Conservation (phyloP, 2,797 vertebrate species). For the Sphaeramia orbicularis region DNA sequence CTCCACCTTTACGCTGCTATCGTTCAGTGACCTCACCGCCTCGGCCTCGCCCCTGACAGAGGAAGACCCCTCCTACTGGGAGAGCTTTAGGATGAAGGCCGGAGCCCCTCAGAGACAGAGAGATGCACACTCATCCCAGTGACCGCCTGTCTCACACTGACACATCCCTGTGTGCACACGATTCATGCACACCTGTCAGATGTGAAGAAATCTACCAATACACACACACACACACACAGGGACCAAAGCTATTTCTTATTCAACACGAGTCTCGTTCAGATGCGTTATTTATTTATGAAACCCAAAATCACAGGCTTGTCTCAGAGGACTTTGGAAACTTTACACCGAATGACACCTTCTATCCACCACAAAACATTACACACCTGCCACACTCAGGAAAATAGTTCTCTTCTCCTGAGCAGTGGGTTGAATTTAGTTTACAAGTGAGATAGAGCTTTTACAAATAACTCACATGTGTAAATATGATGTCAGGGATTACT, state of each 20-base stretch:
- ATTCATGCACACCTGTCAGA: constrained; percentile 26
- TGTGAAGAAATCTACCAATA: constrained; percentile 33
- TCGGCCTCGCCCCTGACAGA: constrained; percentile 88
- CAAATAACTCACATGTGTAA: too few relatives aligned
- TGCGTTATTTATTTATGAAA: too few relatives aligned
- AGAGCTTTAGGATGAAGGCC: constrained; percentile 89
- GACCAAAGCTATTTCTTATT: constrained; percentile 53
- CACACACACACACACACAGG: too few relatives aligned
- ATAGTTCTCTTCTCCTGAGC: too few relatives aligned
- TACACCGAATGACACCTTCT: constrained; percentile 22
- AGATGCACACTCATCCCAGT: constrained; percentile 49
- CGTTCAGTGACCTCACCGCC: constrained; percentile 89
- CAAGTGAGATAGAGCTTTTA: too few relatives aligned
- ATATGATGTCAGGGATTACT: too few relatives aligned
- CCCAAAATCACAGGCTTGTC: constrained; percentile 37
- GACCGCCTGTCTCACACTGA: constrained; percentile 41
- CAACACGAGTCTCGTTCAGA: constrained; percentile 32
- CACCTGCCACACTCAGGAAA: neutral
- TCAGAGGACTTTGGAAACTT: constrained; percentile 43
- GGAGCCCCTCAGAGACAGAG: constrained; percentile 87
- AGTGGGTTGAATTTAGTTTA: too few relatives aligned
- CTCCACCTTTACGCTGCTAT: constrained; percentile 85
- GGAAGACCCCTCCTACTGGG: constrained; percentile 92
- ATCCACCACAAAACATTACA: too few relatives aligned
- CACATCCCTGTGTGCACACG: constrained; percentile 17